phyloP scores from a whole-genome alignment of 1,140 invertebrate species.

The Ceratosolen solmsi region DNA sequence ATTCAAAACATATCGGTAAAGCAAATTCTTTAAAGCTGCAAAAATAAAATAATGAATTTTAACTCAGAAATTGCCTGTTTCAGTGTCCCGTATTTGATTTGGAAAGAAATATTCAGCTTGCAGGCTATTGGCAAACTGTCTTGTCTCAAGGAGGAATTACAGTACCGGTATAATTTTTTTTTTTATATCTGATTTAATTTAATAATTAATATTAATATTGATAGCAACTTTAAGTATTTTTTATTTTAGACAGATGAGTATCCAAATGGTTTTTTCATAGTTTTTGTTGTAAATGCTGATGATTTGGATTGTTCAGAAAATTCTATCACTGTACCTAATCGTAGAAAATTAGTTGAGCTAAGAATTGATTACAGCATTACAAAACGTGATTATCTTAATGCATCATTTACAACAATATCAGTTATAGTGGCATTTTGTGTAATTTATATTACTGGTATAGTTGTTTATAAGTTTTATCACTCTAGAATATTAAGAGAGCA shows the following conservation, averaged over 20 bases:
- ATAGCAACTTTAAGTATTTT: background rate
- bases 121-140: constrained; percentile 80
- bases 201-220: constrained; percentile 18
- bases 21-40: constrained; percentile 3
- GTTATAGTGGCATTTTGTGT: constrained; percentile 78
- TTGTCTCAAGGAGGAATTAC: constrained; percentile 77
- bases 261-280: constrained; percentile 85
- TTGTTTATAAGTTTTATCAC: constrained; percentile 72
- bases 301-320: constrained; percentile 80
- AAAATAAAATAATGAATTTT: constrained; percentile 3
- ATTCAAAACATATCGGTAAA: constrained; percentile 75
- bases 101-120: constrained; percentile 77
- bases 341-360: constrained; percentile 76
- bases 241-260: constrained; percentile 65
- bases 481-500: constrained; percentile 65
- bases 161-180: constrained; percentile 71
- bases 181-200: constrained; percentile 15
- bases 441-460: constrained; percentile 72
- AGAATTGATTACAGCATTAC: constrained; percentile 76
- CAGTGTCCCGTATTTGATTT: constrained; percentile 81
- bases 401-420: constrained; percentile 74
- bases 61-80: constrained; percentile 52
- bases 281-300: constrained; percentile 85
- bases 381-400: constrained; percentile 77
- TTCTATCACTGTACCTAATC: constrained; percentile 54